These are phyloP conservation scores for Trissolcus basalis DNA, from an alignment of 1,140 invertebrate species.

Conservation along the genomic window DNA sequence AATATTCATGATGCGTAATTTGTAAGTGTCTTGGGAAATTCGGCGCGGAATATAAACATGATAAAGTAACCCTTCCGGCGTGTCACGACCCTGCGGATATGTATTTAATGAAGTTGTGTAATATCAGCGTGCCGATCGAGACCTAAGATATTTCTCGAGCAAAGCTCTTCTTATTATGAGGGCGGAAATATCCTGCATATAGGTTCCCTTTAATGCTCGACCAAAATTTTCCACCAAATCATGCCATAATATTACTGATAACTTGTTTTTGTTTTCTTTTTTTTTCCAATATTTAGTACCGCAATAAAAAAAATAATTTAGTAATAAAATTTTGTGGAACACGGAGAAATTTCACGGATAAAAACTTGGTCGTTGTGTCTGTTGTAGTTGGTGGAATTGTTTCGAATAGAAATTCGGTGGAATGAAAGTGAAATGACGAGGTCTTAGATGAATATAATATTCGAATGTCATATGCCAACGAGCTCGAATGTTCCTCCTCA, in stretches of 20 bases:
- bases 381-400: no score
- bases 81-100: constrained; percentile 40
- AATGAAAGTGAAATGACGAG: constrained; percentile 10
- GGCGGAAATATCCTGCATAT: constrained; percentile 28
- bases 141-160: constrained; percentile 37
- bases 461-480: constrained; percentile 11
- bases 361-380: no score
- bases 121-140: constrained; percentile 28
- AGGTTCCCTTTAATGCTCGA: no score
- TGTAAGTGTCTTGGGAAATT: constrained; percentile 57
- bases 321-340: no score
- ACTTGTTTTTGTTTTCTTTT: no score
- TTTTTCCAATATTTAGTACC: no score
- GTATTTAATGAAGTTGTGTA: constrained; percentile 54
- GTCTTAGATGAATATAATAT: constrained; percentile 3
- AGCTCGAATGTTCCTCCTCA: constrained; percentile 31
- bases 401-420: not conserved
- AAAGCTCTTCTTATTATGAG: constrained; percentile 38
- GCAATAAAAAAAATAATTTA: no score
- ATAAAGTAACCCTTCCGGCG: constrained; percentile 56
- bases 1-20: constrained; percentile 50
- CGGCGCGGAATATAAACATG: constrained; percentile 36
- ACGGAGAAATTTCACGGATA: no score
- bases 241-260: no score
- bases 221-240: not conserved